Conservation (phyloP, 2,888 invertebrate genomes). For the Lottia scabra region DNA sequence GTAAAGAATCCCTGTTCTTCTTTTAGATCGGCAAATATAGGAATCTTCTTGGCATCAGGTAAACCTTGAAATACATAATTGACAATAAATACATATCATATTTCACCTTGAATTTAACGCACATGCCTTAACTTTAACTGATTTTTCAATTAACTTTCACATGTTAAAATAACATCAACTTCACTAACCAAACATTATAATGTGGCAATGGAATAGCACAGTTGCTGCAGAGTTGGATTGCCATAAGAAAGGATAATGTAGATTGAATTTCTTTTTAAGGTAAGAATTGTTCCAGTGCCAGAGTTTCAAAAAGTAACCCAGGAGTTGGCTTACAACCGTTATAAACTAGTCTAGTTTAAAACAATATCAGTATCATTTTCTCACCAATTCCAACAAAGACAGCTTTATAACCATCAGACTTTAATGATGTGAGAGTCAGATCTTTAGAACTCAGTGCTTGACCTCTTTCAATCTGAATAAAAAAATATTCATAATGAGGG, state of each 20-base stretch:
- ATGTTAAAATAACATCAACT: too few relatives aligned
- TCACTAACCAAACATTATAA: too few relatives aligned
- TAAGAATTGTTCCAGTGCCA: too few relatives aligned
- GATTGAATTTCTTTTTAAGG: too few relatives aligned
- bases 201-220: too few relatives aligned
- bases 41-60: slow-evolving; percentile 86
- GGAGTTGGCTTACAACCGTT: too few relatives aligned
- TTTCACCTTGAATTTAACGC: not conserved
- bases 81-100: not conserved
- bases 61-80: slow-evolving; percentile 77
- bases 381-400: slow-evolving; percentile 77
- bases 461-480: slow-evolving; percentile 74
- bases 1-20: slow-evolving; percentile 91
- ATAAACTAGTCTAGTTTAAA: too few relatives aligned
- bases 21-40: slow-evolving; percentile 77
- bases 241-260: too few relatives aligned
- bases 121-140: not conserved
- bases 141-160: too few relatives aligned
- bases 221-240: too few relatives aligned
- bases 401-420: slow-evolving; percentile 79
- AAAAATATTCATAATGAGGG: not conserved
- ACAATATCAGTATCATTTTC: not conserved
- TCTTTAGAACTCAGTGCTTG: slow-evolving; percentile 75
- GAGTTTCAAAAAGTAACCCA: too few relatives aligned
- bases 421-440: slow-evolving; percentile 75